Conservation (phyloP, 2,888 invertebrate species). For the Allacma fusca region DNA sequence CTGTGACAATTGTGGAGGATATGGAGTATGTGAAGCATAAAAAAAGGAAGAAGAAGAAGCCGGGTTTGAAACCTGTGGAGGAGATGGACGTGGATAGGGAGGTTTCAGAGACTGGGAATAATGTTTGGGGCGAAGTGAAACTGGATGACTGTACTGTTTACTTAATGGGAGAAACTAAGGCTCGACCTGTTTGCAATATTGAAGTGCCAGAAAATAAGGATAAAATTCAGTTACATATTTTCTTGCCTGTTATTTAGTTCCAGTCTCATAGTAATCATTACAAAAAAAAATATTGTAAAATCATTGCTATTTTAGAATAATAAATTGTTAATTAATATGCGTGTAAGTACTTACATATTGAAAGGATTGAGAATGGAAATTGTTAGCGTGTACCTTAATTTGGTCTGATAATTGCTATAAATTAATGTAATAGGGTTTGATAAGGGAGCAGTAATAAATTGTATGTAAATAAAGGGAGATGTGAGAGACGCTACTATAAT, state of each 20-base stretch:
- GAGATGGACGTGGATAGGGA: not conserved
- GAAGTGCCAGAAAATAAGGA: constrained; percentile 50
- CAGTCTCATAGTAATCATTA: not conserved
- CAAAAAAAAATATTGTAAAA: no score
- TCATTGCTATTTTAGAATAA: no score
- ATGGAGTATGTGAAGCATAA: constrained; percentile 2
- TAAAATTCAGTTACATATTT: constrained; percentile 58
- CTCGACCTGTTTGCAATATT: constrained; percentile 52
- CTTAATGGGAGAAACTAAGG: constrained; percentile 55
- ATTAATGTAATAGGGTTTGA: no score
- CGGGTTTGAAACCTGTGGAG: not conserved
- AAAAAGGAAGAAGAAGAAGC: constrained; percentile 26
- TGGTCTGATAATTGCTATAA: no score
- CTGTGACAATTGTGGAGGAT: not conserved
- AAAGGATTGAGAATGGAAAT: no score
- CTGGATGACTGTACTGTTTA: constrained; percentile 54
- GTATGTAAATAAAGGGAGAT: no score
- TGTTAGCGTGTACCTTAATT: no score
- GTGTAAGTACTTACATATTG: no score
- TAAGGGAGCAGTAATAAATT: no score
- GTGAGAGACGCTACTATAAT: no score
- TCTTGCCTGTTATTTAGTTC: constrained; percentile 52
- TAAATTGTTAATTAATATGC: no score
- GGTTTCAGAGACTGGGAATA: not conserved
- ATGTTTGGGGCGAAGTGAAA: constrained; percentile 50